Conservation (phyloP, 2,888 invertebrate genomes). For the Halictus quadricinctus region DNA sequence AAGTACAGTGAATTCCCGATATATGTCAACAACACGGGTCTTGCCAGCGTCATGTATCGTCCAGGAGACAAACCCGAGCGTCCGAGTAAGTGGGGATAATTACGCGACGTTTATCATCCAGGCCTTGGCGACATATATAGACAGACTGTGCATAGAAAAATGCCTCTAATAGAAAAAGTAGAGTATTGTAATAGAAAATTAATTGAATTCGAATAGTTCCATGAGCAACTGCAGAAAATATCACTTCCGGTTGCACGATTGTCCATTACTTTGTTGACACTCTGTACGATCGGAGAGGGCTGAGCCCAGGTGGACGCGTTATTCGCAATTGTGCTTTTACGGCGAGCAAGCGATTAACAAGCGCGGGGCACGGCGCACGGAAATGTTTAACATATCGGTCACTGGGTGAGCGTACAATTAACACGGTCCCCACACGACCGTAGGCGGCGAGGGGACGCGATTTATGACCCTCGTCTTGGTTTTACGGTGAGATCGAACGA, state of each 20-base stretch:
- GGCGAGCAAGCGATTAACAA: constrained; percentile 52
- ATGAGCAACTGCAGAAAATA: background rate
- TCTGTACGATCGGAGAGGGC: background rate
- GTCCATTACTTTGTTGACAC: background rate
- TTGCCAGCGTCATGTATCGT: too few relatives aligned
- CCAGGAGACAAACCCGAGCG: too few relatives aligned
- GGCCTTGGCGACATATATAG: too few relatives aligned
- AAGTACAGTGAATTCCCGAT: too few relatives aligned
- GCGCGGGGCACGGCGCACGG: constrained; percentile 25
- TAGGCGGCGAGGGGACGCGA: constrained; percentile 1
- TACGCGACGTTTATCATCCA: too few relatives aligned
- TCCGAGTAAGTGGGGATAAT: too few relatives aligned
- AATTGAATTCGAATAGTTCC: too few relatives aligned
- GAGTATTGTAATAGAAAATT: background rate
- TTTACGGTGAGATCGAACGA: constrained; percentile 32
- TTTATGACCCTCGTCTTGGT: constrained; percentile 40
- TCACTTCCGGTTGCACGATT: background rate
- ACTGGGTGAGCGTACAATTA: constrained; percentile 57
- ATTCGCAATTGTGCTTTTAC: constrained; percentile 45
- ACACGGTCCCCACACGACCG: constrained; percentile 12
- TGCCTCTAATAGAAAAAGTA: too few relatives aligned
- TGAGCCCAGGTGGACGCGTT: constrained; percentile 21
- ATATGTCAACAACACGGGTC: too few relatives aligned
- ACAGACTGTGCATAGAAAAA: background rate
- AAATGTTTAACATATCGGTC: constrained; percentile 58